Conservation (phyloP, 2,113 vertebrate species). For the Dasyurus viverrinus region DNA sequence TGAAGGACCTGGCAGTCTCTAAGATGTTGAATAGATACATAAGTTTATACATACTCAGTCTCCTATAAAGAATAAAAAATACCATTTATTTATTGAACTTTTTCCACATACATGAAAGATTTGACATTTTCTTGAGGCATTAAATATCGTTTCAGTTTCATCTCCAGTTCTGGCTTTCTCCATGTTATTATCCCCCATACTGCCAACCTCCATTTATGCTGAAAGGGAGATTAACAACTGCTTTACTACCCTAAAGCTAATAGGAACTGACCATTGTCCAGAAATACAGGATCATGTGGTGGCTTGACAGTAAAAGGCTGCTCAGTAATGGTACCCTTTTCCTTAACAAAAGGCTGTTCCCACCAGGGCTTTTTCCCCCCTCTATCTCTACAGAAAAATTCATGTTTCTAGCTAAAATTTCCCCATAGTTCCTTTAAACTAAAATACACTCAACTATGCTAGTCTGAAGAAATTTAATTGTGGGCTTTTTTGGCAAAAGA, state of each 20-base stretch:
- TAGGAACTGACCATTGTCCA: conserved; percentile 37
- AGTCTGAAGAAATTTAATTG: conserved; percentile 78
- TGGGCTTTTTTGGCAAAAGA: conserved; percentile 74
- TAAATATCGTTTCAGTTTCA: conserved; percentile 66
- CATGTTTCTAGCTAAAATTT: conserved; percentile 50
- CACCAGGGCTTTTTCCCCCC: conserved; percentile 14
- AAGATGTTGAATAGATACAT: conserved; percentile 70
- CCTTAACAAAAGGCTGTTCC: conserved; percentile 49
- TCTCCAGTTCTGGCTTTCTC: conserved; percentile 51
- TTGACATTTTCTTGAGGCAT: conserved; percentile 69
- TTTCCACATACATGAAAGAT: conserved; percentile 45
- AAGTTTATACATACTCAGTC: conserved; percentile 65
- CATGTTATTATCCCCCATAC: conserved; percentile 42
- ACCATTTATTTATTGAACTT: conserved; percentile 66
- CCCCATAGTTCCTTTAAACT: conserved; percentile 62
- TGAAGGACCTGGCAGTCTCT: conserved; percentile 74
- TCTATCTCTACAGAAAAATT: conserved; percentile 49
- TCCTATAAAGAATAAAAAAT: conserved; percentile 69
- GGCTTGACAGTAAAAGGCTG: conserved; percentile 18
- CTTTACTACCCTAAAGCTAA: conserved; percentile 39
- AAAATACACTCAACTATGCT: conserved; percentile 68
- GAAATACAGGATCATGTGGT: neutral
- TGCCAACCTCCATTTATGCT: conserved; percentile 43
- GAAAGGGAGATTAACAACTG: conserved; percentile 46
- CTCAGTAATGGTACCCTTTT: neutral